phyloP scores from a whole-genome alignment of 2,797 vertebrate genomes.

The Arnoldichthys spilopterus region DNA sequence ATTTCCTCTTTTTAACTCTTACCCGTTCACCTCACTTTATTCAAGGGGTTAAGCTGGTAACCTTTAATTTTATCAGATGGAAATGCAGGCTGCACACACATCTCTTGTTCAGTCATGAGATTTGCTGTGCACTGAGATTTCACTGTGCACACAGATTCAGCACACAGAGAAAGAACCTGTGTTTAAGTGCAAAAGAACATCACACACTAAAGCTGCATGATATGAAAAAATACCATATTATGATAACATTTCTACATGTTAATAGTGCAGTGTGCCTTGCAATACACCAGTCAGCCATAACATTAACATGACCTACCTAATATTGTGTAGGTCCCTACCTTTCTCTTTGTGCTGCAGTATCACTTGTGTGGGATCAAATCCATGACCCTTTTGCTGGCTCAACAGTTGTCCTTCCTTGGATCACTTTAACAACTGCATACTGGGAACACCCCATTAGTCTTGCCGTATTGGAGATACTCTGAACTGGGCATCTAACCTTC shows the following conservation, averaged over 20 bases:
- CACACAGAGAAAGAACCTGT: constrained; percentile 46
- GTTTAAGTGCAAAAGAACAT: constrained; percentile 13
- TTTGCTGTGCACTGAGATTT: constrained; percentile 42
- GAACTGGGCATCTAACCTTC: too few relatives aligned
- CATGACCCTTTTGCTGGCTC: too few relatives aligned
- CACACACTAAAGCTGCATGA: not conserved
- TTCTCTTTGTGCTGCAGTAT: too few relatives aligned
- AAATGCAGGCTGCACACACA: constrained; percentile 39
- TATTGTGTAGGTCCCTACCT: too few relatives aligned
- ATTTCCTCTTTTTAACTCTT: not conserved
- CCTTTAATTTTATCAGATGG: constrained; percentile 42
- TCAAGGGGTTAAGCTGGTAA: constrained; percentile 48
- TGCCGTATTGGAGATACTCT: too few relatives aligned
- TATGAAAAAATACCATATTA: not conserved
- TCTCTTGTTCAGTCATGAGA: constrained; percentile 50
- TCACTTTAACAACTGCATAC: too few relatives aligned
- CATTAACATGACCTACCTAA: too few relatives aligned
- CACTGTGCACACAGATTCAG: constrained; percentile 36
- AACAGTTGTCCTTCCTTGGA: too few relatives aligned
- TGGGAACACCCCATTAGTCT: too few relatives aligned
- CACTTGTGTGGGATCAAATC: too few relatives aligned
- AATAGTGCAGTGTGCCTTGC: not conserved
- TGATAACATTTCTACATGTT: not conserved
- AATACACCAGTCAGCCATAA: too few relatives aligned
- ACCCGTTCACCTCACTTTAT: too few relatives aligned